These are phyloP conservation scores for Sarcophaga variegata DNA, from an alignment of 2,888 invertebrate genomes.

Conservation along the genomic window DNA sequence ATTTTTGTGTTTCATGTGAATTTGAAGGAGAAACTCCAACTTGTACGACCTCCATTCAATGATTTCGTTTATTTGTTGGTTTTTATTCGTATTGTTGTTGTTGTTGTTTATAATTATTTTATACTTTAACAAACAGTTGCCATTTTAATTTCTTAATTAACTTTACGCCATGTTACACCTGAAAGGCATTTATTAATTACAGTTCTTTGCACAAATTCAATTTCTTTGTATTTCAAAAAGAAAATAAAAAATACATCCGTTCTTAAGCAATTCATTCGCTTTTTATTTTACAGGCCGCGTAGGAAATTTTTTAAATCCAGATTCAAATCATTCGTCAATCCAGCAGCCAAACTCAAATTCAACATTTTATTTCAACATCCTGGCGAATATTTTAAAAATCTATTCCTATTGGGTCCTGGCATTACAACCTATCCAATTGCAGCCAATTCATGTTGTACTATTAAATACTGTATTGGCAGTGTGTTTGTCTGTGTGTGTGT, in stretches of 20 bases:
- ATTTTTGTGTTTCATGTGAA: too few relatives aligned
- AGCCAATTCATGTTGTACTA: too few relatives aligned
- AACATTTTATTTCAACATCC: too few relatives aligned
- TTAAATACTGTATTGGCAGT: too few relatives aligned
- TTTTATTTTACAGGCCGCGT: neutral
- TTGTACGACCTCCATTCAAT: too few relatives aligned
- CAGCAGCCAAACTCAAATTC: too few relatives aligned
- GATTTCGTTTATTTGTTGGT: neutral
- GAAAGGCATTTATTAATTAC: constrained; percentile 67
- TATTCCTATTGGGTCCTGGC: too few relatives aligned
- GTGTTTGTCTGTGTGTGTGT: too few relatives aligned
- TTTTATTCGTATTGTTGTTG: neutral
- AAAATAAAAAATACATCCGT: neutral
- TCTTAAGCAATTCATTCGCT: neutral
- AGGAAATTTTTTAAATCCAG: neutral
- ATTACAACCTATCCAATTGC: too few relatives aligned
- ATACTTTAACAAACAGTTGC: constrained; percentile 60
- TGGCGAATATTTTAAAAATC: too few relatives aligned
- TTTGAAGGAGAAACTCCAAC: too few relatives aligned
- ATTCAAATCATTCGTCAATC: too few relatives aligned
- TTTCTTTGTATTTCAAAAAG: constrained; percentile 34
- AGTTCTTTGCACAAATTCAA: constrained; percentile 61
- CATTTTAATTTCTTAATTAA: constrained; percentile 68
- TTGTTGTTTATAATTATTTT: constrained; percentile 23
- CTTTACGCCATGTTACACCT: constrained; percentile 66